Percentiles rank a stretch among this genome's conserved stretches.
These are phyloP conservation scores for Bolborhynchus lineola DNA, from an alignment of 2,113 vertebrate genomes.

Conservation along the genomic window DNA sequence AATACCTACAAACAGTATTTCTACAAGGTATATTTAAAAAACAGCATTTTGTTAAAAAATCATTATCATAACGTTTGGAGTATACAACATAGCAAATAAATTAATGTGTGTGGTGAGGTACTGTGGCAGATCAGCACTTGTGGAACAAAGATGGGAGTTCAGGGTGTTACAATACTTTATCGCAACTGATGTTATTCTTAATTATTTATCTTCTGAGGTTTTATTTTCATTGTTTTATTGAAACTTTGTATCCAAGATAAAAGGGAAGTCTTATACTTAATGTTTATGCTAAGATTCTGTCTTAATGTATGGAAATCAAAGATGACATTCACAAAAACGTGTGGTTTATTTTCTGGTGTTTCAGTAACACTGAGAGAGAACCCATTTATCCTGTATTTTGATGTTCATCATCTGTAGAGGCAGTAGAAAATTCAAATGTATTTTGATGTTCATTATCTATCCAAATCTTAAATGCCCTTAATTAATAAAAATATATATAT, in stretches of 20 bases:
- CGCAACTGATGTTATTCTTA: not conserved
- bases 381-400: conserved; percentile 15
- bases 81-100: not conserved
- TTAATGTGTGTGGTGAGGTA: not conserved
- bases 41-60: not conserved
- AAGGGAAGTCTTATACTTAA: not conserved
- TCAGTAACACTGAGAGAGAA: not conserved
- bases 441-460: conserved; percentile 59
- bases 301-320: not conserved
- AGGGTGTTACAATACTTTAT: not conserved
- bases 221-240: not conserved
- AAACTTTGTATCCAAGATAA: not conserved
- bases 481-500: conserved; percentile 68
- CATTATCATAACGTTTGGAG: not conserved
- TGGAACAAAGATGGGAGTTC: not conserved
- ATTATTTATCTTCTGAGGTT: not conserved
- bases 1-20: not conserved
- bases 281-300: not conserved
- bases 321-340: not conserved
- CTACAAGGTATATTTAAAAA: not conserved
- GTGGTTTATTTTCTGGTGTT: not conserved
- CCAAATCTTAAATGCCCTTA: conserved; percentile 67
- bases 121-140: not conserved
- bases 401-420: not conserved
- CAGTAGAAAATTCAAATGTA: conserved; percentile 41